Base-by-base conservation (phyloP, 2,797 vertebrate species). In the Botia almorhae region DNA sequence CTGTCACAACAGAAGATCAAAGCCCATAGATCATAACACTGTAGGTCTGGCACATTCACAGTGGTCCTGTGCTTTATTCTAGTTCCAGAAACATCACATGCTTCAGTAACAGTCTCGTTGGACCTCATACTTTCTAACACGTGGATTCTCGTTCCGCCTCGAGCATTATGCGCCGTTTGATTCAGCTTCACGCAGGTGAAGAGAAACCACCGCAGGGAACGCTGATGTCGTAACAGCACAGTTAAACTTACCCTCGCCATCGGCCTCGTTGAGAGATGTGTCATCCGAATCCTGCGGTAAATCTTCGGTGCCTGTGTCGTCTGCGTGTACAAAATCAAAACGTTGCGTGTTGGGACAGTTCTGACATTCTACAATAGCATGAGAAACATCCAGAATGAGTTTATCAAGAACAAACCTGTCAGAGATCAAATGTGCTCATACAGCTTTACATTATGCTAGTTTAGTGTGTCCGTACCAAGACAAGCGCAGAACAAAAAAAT, bases 361-460 rank as follows among this genome's bases (percentile, higher is more conserved):
- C 74, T 23, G n/a, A 14, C 23, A 17, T 50, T 69, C 55, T 29
- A 11, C 17, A 6, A 1, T 60, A 29, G 39, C 23, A 21, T 61
- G n/a, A 71, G 56, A 78, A 63, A 78, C n/a, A 68, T 76, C 4
- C 29, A 67, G 73, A 16, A 17, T 2, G 50, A n/a, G 11, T 46
- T 76, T 53, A 56, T 68, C 74, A 68, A 68, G 74, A 76, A 19
- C 33, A 56, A 68, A 76, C 74, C 33, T 68, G 74, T 76, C 36
- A 29, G 1, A 39, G 12, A 33, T 63, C 13, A 5, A 29, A 2
- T 7, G 48, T 29, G 12, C 58, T n/a, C n/a, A n/a, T 14, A 5
- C 17, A 56, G 2, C 29, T 61, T 17, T 6, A 26, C 46, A 21
- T 75, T 65, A 68, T 26, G 65, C 48, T 13, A 4, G 10, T 6